Base-by-base conservation (phyloP, 2,888 invertebrate species). In the Agrilus mali region DNA sequence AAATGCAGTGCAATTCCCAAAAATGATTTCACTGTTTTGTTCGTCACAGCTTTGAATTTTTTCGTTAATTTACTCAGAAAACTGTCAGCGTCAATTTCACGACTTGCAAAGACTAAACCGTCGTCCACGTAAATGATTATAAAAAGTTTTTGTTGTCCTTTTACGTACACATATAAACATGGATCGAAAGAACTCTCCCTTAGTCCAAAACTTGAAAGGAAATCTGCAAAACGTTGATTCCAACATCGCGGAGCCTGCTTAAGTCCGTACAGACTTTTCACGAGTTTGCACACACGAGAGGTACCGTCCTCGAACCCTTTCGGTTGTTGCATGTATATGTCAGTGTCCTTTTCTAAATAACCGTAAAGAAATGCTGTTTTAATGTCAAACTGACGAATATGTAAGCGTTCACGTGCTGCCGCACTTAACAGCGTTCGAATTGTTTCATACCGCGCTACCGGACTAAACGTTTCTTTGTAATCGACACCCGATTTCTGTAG, bases 51-150 rank as follows among this genome's bases (percentile, higher is more conserved):
- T 7, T 22, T 7, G 7, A 22, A 22, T 22, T 7, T 7, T 22
- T 7, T 6, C 2, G 22, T 2, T 22, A 3, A 22, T 3, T 6
- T 4, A 20, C 6, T 6, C 20, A 20, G 6, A 22, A 22, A 7
- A 6, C 8, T 7, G 2, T 22, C 22, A 4, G 20, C 20, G 20
- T 4, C 3, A 20, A 3, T 20, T 3, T 20, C 20, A 20, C 6
- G 3, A 2, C 8, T 7, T 7, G 22, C 22, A 7, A 70, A 67
- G 58, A 60, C 50, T 22, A 39, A 31, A n/a, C 39, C 39, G 14
- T 39, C 39, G 27, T 39, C 39, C 4, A 39, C 39, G 14, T 39
- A 39, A 10, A 39, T 13, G 1, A 31, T 31, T 3, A 39, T 17
- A n/a, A 39, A 3, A 6, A 27, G 31, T n/a, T 27, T 27, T n/a